Conservation (phyloP, 2,888 invertebrate genomes). For the Acleris cristana region DNA sequence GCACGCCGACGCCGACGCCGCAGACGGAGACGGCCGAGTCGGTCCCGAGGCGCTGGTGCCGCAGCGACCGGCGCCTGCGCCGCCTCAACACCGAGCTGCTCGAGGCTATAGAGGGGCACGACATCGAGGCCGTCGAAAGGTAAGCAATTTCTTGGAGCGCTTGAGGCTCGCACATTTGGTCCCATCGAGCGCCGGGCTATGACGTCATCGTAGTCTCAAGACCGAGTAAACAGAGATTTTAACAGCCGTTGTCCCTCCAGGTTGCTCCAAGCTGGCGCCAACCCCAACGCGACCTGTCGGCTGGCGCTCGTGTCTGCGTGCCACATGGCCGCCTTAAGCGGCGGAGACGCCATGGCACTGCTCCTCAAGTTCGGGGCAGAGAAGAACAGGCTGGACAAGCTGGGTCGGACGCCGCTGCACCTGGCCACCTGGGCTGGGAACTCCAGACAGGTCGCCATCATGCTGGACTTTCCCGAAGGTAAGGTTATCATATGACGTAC, state of each 20-base stretch:
- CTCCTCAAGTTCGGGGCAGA: constrained; percentile 57
- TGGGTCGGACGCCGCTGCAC: constrained; percentile 68
- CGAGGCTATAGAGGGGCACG: constrained; percentile 46
- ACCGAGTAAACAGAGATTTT: not conserved
- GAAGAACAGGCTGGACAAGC: constrained; percentile 52
- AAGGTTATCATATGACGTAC: not conserved
- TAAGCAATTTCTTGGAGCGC: not conserved
- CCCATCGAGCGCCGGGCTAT: too few relatives aligned
- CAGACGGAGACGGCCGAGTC: constrained; percentile 36
- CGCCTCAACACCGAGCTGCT: constrained; percentile 61
- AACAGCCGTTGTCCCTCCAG: constrained; percentile 40
- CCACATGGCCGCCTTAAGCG: constrained; percentile 62
- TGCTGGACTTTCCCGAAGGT: constrained; percentile 53
- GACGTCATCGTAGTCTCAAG: too few relatives aligned
- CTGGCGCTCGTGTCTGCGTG: constrained; percentile 46
- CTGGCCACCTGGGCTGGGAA: constrained; percentile 64
- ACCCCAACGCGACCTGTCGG: constrained; percentile 50
- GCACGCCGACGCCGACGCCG: constrained; percentile 30
- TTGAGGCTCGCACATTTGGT: too few relatives aligned
- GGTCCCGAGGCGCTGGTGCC: constrained; percentile 35
- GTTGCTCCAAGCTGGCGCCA: constrained; percentile 49
- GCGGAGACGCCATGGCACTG: constrained; percentile 53
- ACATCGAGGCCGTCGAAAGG: constrained; percentile 31
- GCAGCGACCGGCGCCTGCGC: constrained; percentile 40
- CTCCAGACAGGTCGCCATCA: constrained; percentile 50